Evolutionary conservation across 2,888 invertebrate species (phyloP), one percentile per base, ranked within the genome.

Genomic region (Chrysolina americana): DNA sequence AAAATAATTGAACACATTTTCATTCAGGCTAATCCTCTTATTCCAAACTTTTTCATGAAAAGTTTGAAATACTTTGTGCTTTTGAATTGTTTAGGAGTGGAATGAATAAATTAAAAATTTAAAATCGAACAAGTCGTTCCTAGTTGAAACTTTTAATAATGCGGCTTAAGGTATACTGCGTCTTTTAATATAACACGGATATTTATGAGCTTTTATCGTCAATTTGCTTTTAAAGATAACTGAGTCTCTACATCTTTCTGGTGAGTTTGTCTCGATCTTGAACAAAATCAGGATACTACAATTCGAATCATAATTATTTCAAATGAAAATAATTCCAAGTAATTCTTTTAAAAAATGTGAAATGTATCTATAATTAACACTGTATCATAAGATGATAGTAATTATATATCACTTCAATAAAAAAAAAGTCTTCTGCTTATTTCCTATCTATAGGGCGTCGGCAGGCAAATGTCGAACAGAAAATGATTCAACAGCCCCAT

Each of bases 101-200:
- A 21, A 53, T 21, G 21, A 53, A 53, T 53, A 53, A 53, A 53
- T 53, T 53, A 21, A 53, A 11, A 19, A 19, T 53, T 36, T 36
- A n/a, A 53, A 19, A 53, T 53, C 53, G 53, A 53, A 53, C 53
- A 53, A 53, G 53, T 53, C 53, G 11, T 53, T 53, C 10, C 19
- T 19, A 19, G 19, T 53, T 53, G 0, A 21, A 53, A 53, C 21
- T 53, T 53, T 23, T 53, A 53, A 53, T 53, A 53, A 53, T 13
- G 53, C 4, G 21, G 21, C 21, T 21, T 53, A 9, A 53, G 53
- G 13, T 21, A 53, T 21, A 21, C 11, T 53, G 21, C 4, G 11
- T 4, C 11, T 53, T 53, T 21, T 19, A 21, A 44, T 44, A 2
- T 44, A 15, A 19, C 21, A 19, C 10, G 9, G 9, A 19, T 8